Evolutionary conservation across 2,888 invertebrate genomes (phyloP), one percentile per base, ranked within the genome.

Genomic region (Cosmorhoe ocellata): DNA sequence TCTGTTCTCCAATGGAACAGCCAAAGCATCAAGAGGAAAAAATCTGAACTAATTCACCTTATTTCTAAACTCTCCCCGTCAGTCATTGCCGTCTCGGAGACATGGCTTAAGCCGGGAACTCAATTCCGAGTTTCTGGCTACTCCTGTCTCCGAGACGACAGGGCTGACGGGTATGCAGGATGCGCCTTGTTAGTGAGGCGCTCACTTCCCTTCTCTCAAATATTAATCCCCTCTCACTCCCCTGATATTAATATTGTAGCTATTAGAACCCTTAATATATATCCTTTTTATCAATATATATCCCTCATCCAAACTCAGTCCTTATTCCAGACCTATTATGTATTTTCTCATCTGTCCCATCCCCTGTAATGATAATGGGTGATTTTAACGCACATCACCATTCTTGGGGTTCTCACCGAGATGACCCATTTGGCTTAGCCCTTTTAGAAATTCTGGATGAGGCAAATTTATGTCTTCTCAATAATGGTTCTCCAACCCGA

Each of bases 401-500:
- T 18, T 8, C 18, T 1, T 33, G 33, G 33, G 33, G 33, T 1
- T 18, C 14, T 18, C n/a, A 7, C n/a, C 10, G 4, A 3, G n/a
- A 22, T 1, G 26, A 37, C 9, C 7, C 26, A 12, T 37, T 37
- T 37, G 37, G 37, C 3, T 12, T 12, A 10, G 24, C 37, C 0
- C 12, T 37, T 1, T 1, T 37, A 3, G 37, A 37, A 2, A 12
- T 26, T 26, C 28, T 63, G 64, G 0, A n/a, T n/a, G n/a, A n/a
- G n/a, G n/a, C n/a, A n/a, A n/a, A n/a, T n/a, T n/a, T n/a, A n/a
- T n/a, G n/a, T n/a, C n/a, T n/a, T n/a, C n/a, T n/a, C n/a, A n/a
- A n/a, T n/a, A n/a, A n/a, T n/a, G n/a, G n/a, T n/a, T 59, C 59
- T 0, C 57, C 60, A 5, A 62, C 61, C 0, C 39, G 59, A 3